These are phyloP conservation scores for Chlorodrepanis virens DNA, from an alignment of 2,113 vertebrate genomes.

Conservation along the genomic window DNA sequence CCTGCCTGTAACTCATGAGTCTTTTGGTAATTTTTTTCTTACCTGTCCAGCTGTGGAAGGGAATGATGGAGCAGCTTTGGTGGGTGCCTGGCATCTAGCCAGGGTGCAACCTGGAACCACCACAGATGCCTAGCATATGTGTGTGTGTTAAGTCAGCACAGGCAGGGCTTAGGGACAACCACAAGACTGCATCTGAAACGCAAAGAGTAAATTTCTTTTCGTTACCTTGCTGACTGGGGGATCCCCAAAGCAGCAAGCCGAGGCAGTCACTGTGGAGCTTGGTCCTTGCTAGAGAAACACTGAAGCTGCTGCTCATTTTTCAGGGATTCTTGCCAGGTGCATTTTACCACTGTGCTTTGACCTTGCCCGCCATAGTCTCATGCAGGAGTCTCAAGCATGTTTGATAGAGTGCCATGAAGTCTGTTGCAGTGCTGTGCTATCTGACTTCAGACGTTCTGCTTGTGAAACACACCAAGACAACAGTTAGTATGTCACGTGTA, in stretches of 20 bases:
- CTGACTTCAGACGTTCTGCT: not conserved
- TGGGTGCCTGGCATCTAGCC: not conserved
- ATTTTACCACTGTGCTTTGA: not conserved
- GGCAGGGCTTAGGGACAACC: not conserved
- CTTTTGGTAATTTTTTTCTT: not conserved
- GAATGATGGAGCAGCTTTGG: not conserved
- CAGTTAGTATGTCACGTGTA: not conserved
- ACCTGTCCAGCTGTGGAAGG: not conserved
- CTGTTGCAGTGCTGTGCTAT: not conserved
- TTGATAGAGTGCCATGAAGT: not conserved
- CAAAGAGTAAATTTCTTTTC: not conserved
- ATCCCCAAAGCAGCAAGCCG: not conserved
- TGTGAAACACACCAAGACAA: not conserved
- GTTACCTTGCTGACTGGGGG: not conserved
- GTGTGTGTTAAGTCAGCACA: not conserved
- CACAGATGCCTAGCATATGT: not conserved
- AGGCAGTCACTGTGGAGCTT: not conserved
- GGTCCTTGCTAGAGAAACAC: not conserved
- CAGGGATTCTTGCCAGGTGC: not conserved
- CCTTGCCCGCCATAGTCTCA: not conserved
- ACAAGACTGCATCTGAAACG: not conserved
- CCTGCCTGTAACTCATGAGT: not conserved
- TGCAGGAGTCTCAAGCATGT: not conserved
- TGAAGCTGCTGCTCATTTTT: not conserved
- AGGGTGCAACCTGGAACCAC: not conserved